A percentile compares a stretch with the other conserved stretches of the same genome.
These are phyloP conservation scores for Nasonovia ribisnigri DNA, from an alignment of 2,888 invertebrate genomes.

Conservation along the genomic window DNA sequence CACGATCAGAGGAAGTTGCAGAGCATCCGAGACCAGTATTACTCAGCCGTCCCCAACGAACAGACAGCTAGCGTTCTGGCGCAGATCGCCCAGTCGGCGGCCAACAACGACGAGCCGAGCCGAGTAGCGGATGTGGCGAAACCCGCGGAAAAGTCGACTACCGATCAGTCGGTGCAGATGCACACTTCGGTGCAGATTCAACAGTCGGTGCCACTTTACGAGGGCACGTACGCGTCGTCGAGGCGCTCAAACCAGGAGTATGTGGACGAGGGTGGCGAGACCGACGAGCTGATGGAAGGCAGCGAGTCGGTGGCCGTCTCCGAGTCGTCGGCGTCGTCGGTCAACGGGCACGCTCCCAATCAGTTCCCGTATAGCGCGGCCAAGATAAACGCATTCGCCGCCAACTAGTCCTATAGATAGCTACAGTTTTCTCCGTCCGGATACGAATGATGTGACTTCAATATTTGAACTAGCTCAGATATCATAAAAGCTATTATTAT, in stretches of 20 bases:
- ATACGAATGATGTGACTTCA: not conserved
- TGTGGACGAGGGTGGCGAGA: slow-evolving; percentile 55
- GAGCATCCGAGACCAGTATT: slow-evolving; percentile 45
- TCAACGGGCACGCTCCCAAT: slow-evolving; percentile 57
- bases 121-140: slow-evolving; percentile 69
- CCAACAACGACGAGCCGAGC: slow-evolving; percentile 68
- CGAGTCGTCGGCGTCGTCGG: slow-evolving; percentile 3
- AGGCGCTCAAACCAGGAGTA: slow-evolving; percentile 67
- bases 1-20: slow-evolving; percentile 28
- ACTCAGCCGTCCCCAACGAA: slow-evolving; percentile 59
- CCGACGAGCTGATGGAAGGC: slow-evolving; percentile 59
- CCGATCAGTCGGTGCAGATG: slow-evolving; percentile 70
- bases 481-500: not conserved
- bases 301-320: slow-evolving; percentile 32
- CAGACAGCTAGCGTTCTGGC: slow-evolving; percentile 56
- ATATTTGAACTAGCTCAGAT: not conserved
- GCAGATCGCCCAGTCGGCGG: slow-evolving; percentile 62
- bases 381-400: slow-evolving; percentile 50
- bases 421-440: not conserved
- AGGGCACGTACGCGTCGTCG: slow-evolving; percentile 71
- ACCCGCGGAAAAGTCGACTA: slow-evolving; percentile 68
- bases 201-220: slow-evolving; percentile 67
- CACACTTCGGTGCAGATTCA: slow-evolving; percentile 71
- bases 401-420: not conserved
- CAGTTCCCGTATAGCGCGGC: slow-evolving; percentile 61